Evolutionary conservation across 2,888 invertebrate genomes (phyloP).

Genomic region (Lepidochrysops patricia): DNA sequence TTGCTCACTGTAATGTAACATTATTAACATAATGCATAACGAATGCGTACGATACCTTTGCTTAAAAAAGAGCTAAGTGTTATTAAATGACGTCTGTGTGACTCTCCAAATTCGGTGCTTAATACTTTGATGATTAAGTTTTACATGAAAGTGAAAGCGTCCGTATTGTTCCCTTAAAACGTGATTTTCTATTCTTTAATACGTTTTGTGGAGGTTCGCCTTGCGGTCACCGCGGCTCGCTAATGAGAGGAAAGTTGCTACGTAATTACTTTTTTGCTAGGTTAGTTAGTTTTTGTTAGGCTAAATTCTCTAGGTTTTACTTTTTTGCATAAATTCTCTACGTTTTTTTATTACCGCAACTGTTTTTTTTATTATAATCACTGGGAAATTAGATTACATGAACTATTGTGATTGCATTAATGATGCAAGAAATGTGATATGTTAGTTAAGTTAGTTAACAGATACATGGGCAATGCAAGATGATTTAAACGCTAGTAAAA

Average conservation of each 20-base stretch:
- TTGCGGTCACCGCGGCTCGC: slow-evolving; percentile 46
- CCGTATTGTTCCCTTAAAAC: slow-evolving; percentile 42
- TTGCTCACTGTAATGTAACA: too few species aligned
- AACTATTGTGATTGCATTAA: not conserved
- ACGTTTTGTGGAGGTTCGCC: slow-evolving; percentile 39
- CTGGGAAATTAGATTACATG: slow-evolving; percentile 3
- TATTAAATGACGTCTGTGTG: not conserved
- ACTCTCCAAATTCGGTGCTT: not conserved
- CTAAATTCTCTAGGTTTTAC: slow-evolving; percentile 18
- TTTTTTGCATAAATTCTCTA: slow-evolving; percentile 23
- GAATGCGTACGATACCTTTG: too few species aligned
- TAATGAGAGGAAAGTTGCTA: slow-evolving; percentile 61
- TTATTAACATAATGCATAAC: too few species aligned
- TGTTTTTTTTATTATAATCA: slow-evolving; percentile 13
- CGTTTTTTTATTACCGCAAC: slow-evolving; percentile 1
- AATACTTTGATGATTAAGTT: slow-evolving; percentile 40
- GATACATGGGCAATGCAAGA: not conserved
- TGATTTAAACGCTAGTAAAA: not conserved
- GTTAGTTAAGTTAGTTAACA: not conserved
- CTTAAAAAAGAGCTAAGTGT: too few species aligned
- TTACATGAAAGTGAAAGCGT: slow-evolving; percentile 56
- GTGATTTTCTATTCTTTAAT: slow-evolving; percentile 35
- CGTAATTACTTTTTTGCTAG: slow-evolving; percentile 32
- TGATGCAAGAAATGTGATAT: not conserved
- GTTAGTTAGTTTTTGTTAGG: too few species aligned